Percentiles rank a stretch among this genome's conserved stretches.
phyloP scores from a whole-genome alignment of 2,113 vertebrate genomes.

The Martes martes region DNA sequence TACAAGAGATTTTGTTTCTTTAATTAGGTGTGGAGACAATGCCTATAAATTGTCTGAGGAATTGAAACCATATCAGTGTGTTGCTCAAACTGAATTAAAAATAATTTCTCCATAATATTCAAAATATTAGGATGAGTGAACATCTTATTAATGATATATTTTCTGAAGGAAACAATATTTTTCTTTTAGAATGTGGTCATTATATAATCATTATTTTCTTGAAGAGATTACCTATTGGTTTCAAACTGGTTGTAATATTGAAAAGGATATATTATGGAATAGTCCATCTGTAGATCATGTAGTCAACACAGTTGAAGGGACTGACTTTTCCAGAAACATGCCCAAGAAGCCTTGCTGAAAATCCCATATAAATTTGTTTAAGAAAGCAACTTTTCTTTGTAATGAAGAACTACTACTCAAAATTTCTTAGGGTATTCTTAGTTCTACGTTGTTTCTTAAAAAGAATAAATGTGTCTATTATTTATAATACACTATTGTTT shows the following conservation, averaged over 20 bases:
- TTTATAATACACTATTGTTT: not conserved
- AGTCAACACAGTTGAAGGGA: not conserved
- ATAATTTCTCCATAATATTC: not conserved
- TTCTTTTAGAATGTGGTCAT: not conserved
- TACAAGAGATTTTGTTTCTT: not conserved
- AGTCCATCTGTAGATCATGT: not conserved
- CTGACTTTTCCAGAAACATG: not conserved
- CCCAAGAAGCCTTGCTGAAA: not conserved
- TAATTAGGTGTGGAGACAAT: not conserved
- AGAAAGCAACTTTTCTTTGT: not conserved
- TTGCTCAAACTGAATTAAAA: conserved; percentile 1
- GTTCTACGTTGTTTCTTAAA: not conserved
- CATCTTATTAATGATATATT: not conserved
- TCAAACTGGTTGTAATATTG: not conserved
- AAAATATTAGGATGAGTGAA: not conserved
- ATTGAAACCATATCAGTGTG: not conserved
- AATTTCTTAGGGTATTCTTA: not conserved
- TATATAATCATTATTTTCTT: not conserved
- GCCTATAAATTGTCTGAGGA: not conserved
- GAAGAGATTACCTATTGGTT: not conserved
- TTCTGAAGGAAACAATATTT: not conserved
- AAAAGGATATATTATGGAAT: not conserved
- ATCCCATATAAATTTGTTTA: not conserved
- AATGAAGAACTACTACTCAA: not conserved
- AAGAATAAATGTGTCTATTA: not conserved